A percentile compares a stretch with the other conserved stretches of the same genome.
Conservation (phyloP, 2,113 vertebrate species). For the Theropithecus gelada region DNA sequence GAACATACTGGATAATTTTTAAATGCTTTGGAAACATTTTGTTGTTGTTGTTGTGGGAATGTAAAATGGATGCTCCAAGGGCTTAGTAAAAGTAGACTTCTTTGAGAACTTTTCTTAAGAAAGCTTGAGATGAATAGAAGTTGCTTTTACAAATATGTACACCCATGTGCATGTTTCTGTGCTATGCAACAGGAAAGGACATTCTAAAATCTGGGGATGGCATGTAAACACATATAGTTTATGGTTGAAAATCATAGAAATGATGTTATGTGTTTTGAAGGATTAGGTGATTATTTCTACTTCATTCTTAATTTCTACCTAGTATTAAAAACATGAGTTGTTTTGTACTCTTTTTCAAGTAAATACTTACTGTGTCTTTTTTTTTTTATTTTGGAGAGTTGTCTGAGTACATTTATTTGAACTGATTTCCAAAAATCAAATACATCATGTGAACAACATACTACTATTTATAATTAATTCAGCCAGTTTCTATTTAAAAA, state of each 20-base stretch:
- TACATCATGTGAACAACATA: background rate
- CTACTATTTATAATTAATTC: background rate
- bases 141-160: background rate
- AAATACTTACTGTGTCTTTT: background rate
- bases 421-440: background rate
- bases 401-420: background rate
- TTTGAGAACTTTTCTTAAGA: background rate
- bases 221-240: background rate
- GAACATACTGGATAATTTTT: no score
- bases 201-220: background rate
- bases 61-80: background rate
- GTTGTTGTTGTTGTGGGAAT: background rate
- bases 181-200: background rate
- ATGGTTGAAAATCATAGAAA: background rate
- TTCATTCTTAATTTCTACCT: background rate
- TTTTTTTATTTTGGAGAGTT: background rate
- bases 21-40: no score
- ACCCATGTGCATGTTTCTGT: background rate
- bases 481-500: background rate
- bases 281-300: no score
- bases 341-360: background rate
- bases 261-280: background rate
- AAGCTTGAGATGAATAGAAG: background rate
- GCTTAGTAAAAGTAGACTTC: background rate
- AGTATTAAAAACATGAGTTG: background rate